Conservation (phyloP, 2,888 invertebrate species). For the Trilocha varians region DNA sequence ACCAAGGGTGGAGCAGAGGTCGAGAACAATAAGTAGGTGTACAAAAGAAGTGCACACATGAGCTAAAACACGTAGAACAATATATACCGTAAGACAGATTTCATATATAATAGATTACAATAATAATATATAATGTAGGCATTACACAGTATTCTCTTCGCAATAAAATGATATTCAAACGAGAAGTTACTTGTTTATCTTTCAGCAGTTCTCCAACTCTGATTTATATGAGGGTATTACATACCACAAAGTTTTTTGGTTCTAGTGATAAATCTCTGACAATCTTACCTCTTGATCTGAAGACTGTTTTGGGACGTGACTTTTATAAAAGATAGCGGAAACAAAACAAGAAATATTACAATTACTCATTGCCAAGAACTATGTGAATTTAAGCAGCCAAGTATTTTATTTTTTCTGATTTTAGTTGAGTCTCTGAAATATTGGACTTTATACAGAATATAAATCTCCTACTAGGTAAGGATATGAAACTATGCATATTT, state of each 20-base stretch:
- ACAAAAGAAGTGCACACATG: no score
- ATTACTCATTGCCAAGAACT: background rate
- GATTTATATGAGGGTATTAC: background rate
- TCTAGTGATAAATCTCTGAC: background rate
- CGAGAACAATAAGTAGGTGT: no score
- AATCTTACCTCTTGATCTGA: background rate
- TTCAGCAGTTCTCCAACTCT: conserved; percentile 1
- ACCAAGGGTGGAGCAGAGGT: no score
- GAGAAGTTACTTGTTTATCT: conserved; percentile 1
- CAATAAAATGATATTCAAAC: conserved; percentile 2
- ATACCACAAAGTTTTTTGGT: background rate
- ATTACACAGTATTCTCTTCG: background rate
- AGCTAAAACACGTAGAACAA: no score
- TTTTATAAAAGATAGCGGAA: background rate
- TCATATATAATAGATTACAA: no score
- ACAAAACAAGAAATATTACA: background rate
- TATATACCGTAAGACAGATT: no score
- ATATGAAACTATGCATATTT: no score
- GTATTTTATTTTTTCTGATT: no score
- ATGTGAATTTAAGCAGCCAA: background rate
- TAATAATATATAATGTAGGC: no score
- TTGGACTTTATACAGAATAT: background rate
- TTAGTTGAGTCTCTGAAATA: background rate
- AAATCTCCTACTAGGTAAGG: no score
- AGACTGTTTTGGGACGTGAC: background rate